These are phyloP conservation scores for Phocides pigmalion DNA, from an alignment of 1,140 invertebrate species.

Conservation along the genomic window DNA sequence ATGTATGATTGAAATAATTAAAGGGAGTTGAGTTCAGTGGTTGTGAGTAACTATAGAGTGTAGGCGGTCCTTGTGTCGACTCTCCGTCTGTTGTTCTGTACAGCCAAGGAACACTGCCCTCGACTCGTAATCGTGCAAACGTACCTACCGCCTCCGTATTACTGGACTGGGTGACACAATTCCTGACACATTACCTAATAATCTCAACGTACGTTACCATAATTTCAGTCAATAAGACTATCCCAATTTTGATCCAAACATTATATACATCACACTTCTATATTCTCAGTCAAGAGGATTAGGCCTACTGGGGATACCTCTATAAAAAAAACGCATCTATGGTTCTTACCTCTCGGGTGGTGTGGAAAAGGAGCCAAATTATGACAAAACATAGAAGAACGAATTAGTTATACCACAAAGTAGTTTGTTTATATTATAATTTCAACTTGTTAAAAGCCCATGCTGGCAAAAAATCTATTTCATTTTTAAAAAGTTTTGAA, in stretches of 20 bases:
- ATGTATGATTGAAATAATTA: not conserved
- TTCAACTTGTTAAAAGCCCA: too few species aligned
- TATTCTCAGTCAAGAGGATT: conserved; percentile 59
- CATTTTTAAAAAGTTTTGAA: not conserved
- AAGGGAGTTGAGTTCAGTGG: conserved; percentile 39
- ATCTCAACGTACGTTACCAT: conserved; percentile 60
- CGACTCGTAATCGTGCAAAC: conserved; percentile 69
- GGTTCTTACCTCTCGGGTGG: conserved; percentile 79
- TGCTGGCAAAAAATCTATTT: too few species aligned
- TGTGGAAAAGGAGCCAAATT: conserved; percentile 72
- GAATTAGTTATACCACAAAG: too few species aligned
- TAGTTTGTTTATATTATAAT: too few species aligned
- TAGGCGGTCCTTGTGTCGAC: conserved; percentile 52
- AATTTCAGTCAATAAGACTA: conserved; percentile 46
- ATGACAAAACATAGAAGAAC: too few species aligned
- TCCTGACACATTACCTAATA: conserved; percentile 77
- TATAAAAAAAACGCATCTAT: conserved; percentile 79
- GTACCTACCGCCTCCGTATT: conserved; percentile 68
- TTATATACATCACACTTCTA: conserved; percentile 8
- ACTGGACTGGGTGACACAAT: conserved; percentile 77
- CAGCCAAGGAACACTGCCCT: conserved; percentile 63
- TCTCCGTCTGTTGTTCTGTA: conserved; percentile 54
- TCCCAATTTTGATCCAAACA: conserved; percentile 41
- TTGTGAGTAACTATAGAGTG: conserved; percentile 22
- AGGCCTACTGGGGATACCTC: conserved; percentile 80